Percentiles rank a stretch among this genome's conserved stretches.
Conservation (phyloP, 2,888 invertebrate species). For the Drosophila fungiperda region DNA sequence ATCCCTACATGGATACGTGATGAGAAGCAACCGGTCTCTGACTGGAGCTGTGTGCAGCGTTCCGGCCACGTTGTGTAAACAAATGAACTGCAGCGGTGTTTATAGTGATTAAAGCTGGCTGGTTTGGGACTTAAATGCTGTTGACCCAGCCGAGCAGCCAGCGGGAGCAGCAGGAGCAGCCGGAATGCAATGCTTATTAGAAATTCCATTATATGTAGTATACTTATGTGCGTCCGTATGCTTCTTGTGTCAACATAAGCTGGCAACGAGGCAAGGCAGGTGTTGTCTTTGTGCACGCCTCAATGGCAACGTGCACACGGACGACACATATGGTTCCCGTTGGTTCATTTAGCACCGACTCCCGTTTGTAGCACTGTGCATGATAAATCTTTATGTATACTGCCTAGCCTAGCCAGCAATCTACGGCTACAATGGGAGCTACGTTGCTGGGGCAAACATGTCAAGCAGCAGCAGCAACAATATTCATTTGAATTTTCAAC, state of each 20-base stretch:
- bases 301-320: slow-evolving; percentile 45
- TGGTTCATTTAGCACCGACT: slow-evolving; percentile 46
- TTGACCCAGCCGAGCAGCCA: slow-evolving; percentile 57
- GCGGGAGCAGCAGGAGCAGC: slow-evolving; percentile 7
- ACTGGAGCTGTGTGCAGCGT: slow-evolving; percentile 8
- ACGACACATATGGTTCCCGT: slow-evolving; percentile 24
- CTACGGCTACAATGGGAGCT: slow-evolving; percentile 8
- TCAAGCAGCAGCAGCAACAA: slow-evolving; percentile 51
- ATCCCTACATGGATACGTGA: background rate
- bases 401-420: slow-evolving; percentile 28
- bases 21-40: background rate
- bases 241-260: slow-evolving; percentile 66
- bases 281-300: slow-evolving; percentile 52
- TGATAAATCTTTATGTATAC: slow-evolving; percentile 71
- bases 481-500: slow-evolving; percentile 72
- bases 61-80: slow-evolving; percentile 31
- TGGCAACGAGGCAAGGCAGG: slow-evolving; percentile 40
- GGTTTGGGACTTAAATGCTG: slow-evolving; percentile 56
- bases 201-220: slow-evolving; percentile 77
- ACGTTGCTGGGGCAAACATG: slow-evolving; percentile 49
- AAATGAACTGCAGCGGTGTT: slow-evolving; percentile 55
- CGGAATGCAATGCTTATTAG: slow-evolving; percentile 62
- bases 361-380: slow-evolving; percentile 37
- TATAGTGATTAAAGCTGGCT: slow-evolving; percentile 51
- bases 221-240: slow-evolving; percentile 52